Evolutionary conservation across 2,888 invertebrate species (phyloP).

Genomic region (Chrysopilus asiliformis): DNA sequence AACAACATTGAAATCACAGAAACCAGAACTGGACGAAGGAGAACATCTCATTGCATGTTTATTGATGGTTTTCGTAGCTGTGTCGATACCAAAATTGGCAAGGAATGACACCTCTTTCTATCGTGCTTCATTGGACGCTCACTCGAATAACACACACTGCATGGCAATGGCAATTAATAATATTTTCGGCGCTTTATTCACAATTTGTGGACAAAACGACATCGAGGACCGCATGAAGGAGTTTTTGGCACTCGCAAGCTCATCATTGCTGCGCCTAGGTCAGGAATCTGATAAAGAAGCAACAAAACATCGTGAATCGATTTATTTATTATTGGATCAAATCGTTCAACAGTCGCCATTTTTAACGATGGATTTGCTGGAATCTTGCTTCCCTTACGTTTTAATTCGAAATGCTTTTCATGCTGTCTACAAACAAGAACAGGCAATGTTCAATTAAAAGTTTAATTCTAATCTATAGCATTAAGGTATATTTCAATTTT

Average conservation of each 20-base stretch:
- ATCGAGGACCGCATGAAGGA: constrained; percentile 97
- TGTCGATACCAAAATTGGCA: constrained; percentile 90
- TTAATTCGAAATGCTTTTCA: constrained; percentile 96
- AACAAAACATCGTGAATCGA: constrained; percentile 87
- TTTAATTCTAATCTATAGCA: too few species aligned
- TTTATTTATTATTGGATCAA: constrained; percentile 90
- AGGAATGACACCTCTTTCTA: constrained; percentile 81
- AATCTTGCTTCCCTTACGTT: constrained; percentile 98
- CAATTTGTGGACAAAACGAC: constrained; percentile 90
- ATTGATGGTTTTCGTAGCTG: constrained; percentile 97
- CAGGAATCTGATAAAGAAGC: constrained; percentile 93
- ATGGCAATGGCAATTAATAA: constrained; percentile 93
- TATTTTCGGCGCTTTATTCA: constrained; percentile 92
- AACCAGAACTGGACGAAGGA: constrained; percentile 76
- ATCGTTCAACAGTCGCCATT: constrained; percentile 98
- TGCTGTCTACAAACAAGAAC: constrained; percentile 84
- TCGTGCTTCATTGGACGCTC: constrained; percentile 76
- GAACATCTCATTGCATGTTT: constrained; percentile 89
- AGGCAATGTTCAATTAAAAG: constrained; percentile 28
- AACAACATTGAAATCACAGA: constrained; percentile 77
- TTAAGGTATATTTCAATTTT: too few species aligned
- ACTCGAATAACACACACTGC: constrained; percentile 98
- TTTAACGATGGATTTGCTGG: constrained; percentile 94
- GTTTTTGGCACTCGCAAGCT: constrained; percentile 83
- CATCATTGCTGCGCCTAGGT: constrained; percentile 83